Base-by-base conservation (phyloP, 2,113 vertebrate species). In the Monopterus albus region DNA sequence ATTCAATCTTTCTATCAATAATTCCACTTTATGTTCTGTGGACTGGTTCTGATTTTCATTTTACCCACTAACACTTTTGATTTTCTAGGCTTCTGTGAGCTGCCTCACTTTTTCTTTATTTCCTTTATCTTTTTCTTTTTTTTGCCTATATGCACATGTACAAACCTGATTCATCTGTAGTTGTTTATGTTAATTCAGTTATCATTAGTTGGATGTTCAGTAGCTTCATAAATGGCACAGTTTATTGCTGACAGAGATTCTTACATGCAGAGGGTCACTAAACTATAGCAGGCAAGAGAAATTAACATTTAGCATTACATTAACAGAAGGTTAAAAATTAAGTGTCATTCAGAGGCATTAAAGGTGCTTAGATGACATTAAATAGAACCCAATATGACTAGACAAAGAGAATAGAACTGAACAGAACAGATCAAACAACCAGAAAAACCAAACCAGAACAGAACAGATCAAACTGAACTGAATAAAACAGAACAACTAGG, bases 261-360 rank as follows among this genome's bases (percentile, higher is more conserved):
- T 64, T 67, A 56, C 58, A 64, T 45, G 36, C 18, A 31, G 20
- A 33, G 9, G 62, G 53, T 66, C 63, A 53, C 61, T 43, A 46
- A 63, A 82, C 77, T 66, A n/a, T n/a, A 76, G 28, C 18, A 52
- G 29, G 58, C 64, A 50, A 29, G 63, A 58, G 70, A 62, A 75
- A 81, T 85, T 53, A 78, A 78, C 58, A 83, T 72, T 83, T 76
- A 61, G 68, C 62, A 71, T 60, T 49, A 63, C 63, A 73, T 79
- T 77, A 64, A 28, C 13, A 35, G 12, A 51, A 55, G 45, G 43
- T 25, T 35, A 58, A 21, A 57, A 50, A 61, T 29, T 14, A 47
- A 52, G 56, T 56, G 29, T 64, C 36, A 61, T 72, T 77, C n/a
- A 62, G 43, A 26, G 56, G 33, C 36, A 56, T 61, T 72, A 68